Base-by-base conservation (phyloP, 2,888 invertebrate genomes). In the Drosophila buzzatii region DNA sequence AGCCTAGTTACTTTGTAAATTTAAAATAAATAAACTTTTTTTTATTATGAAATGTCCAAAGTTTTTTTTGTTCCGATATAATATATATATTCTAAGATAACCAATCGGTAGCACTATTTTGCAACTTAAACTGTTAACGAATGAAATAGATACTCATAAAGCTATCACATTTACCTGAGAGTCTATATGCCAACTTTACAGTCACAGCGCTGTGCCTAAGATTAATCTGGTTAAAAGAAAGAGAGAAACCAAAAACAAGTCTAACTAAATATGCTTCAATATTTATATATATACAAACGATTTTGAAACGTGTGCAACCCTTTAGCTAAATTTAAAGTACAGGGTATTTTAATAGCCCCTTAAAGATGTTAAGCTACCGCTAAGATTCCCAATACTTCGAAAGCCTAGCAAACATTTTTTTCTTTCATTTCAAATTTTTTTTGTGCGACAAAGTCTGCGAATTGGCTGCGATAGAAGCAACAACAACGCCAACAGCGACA, bases 381-480 rank as follows among this genome's bases (percentile, higher is more conserved):
- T 44, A 70, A 49, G 60, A 53, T 55, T 60, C 37, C 42, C 72
- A 35, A 77, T 37, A 62, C 58, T 58, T 52, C 18, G 45, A 59
- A 65, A 62, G 45, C 65, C 51, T 59, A 76, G 49, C 66, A 66
- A 66, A 56, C 51, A 65, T 52, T 53, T 37, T 14, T 33, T 18
- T 42, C 39, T 44, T 23, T 47, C 18, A 51, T 63, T 62, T 75
- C 53, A 27, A 33, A 27, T n/a, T 42, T 53, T 49, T 56, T 18
- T 51, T 66, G 66, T 51, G 51, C 70, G 60, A 44, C 74, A 45
- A 67, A 41, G 61, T 27, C 58, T 35, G 53, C 57, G 56, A 76
- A 64, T 65, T 77, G 56, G 31, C 63, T 56, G 64, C 64, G 44
- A 61, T 64, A 66, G 69, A 65, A 52, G 27, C 64, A 52, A 41